phyloP scores from a whole-genome alignment of 2,113 vertebrate species.

The Diadophis punctatus region DNA sequence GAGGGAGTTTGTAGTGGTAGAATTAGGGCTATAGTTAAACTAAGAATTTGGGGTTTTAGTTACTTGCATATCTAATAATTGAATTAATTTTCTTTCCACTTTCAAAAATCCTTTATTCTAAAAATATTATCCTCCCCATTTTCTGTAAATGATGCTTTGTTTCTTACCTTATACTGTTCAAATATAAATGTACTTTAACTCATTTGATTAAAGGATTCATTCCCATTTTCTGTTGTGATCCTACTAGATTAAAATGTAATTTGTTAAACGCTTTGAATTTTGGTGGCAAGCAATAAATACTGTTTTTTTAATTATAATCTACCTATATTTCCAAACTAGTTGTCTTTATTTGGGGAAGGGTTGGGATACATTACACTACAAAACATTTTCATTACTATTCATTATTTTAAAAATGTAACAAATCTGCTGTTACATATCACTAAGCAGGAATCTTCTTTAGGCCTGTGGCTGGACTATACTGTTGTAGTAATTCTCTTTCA shows the following conservation, averaged over 20 bases:
- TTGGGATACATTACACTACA: neutral
- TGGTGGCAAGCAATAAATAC: neutral
- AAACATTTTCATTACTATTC: neutral
- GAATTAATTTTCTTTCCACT: neutral
- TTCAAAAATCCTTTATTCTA: neutral
- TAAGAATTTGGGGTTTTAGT: neutral
- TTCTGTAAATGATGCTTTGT: neutral
- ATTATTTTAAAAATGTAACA: slow-evolving; percentile 9
- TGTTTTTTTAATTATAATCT: neutral
- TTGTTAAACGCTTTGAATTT: slow-evolving; percentile 45
- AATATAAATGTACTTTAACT: neutral
- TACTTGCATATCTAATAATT: neutral
- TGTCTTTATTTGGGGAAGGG: neutral
- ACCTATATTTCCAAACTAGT: neutral
- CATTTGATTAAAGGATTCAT: neutral
- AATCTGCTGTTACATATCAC: slow-evolving; percentile 55
- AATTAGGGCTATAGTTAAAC: neutral
- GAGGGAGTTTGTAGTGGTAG: neutral
- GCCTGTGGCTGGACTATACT: neutral
- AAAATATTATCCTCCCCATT: neutral
- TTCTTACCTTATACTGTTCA: neutral
- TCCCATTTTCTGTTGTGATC: neutral
- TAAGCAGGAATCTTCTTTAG: slow-evolving; percentile 62
- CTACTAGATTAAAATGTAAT: neutral
- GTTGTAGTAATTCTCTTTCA: neutral